Conservation (phyloP, 1,140 invertebrate species). For the Bombus pyrosoma region DNA sequence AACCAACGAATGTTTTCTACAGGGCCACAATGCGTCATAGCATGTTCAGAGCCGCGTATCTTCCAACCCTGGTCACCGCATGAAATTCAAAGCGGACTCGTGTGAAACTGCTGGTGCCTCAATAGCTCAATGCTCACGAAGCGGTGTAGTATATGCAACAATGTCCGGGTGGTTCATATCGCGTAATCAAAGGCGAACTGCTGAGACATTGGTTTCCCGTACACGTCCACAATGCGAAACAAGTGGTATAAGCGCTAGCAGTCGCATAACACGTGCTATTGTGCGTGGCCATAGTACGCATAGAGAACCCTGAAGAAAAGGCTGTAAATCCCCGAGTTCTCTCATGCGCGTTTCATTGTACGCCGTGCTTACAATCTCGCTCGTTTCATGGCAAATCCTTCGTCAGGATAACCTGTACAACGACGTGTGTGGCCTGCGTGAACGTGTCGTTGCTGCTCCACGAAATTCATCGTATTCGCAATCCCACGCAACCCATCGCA, state of each 20-base stretch:
- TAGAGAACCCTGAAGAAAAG: conserved; percentile 67
- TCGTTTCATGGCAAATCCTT: conserved; percentile 70
- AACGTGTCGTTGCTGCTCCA: conserved; percentile 34
- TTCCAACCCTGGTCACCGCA: conserved; percentile 31
- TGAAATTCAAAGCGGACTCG: conserved; percentile 54
- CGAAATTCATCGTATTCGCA: conserved; percentile 76
- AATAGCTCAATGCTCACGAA: conserved; percentile 57
- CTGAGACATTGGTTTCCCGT: conserved; percentile 62
- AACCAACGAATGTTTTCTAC: conserved; percentile 42
- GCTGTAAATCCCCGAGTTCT: conserved; percentile 71
- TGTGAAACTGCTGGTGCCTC: conserved; percentile 52
- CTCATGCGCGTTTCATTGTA: conserved; percentile 71
- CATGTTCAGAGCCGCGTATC: conserved; percentile 53
- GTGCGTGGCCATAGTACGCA: conserved; percentile 60
- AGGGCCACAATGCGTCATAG: conserved; percentile 52
- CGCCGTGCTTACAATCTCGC: conserved; percentile 71
- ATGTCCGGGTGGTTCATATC: conserved; percentile 62
- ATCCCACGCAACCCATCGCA: conserved; percentile 72
- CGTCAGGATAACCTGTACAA: conserved; percentile 68
- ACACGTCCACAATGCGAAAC: conserved; percentile 62
- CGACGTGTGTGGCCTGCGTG: conserved; percentile 72
- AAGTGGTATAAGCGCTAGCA: conserved; percentile 63
- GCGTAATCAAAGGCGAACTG: conserved; percentile 66
- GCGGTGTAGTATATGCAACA: conserved; percentile 35
- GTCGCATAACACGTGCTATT: conserved; percentile 70